Conservation (phyloP, 1,140 invertebrate genomes). For the Antheraea pernyi region DNA sequence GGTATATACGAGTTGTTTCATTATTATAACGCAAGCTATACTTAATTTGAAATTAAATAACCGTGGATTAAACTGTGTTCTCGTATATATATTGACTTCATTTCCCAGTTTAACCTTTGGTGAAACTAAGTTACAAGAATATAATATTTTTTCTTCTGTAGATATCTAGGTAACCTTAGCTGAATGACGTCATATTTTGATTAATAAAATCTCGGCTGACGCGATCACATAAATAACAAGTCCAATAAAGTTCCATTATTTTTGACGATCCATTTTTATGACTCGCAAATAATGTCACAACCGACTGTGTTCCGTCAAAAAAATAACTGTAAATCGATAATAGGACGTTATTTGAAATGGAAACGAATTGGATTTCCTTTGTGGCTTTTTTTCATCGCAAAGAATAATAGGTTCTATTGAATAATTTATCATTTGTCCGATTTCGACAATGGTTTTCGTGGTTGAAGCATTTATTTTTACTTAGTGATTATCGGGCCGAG, state of each 20-base stretch:
- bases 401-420: conserved; percentile 12
- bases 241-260: background rate
- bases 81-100: too few species aligned
- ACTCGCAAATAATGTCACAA: background rate
- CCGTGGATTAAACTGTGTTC: too few species aligned
- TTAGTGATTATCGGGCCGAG: background rate
- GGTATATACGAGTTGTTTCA: too few species aligned
- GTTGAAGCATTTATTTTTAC: conserved; percentile 8
- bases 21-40: too few species aligned
- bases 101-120: too few species aligned
- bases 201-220: background rate
- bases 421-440: conserved; percentile 15
- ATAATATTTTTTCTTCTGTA: background rate
- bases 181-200: background rate
- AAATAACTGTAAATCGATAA: background rate
- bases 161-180: background rate
- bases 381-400: conserved; percentile 11
- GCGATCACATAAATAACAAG: background rate
- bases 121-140: background rate
- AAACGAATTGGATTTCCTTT: conserved; percentile 12
- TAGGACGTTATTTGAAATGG: conserved; percentile 3
- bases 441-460: conserved; percentile 11
- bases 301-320: background rate
- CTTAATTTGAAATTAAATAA: too few species aligned
- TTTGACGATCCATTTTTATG: conserved; percentile 1